Evolutionary conservation across 2,113 vertebrate genomes (phyloP), one percentile per base, ranked within the genome.

Genomic region (Indicator maculatus): DNA sequence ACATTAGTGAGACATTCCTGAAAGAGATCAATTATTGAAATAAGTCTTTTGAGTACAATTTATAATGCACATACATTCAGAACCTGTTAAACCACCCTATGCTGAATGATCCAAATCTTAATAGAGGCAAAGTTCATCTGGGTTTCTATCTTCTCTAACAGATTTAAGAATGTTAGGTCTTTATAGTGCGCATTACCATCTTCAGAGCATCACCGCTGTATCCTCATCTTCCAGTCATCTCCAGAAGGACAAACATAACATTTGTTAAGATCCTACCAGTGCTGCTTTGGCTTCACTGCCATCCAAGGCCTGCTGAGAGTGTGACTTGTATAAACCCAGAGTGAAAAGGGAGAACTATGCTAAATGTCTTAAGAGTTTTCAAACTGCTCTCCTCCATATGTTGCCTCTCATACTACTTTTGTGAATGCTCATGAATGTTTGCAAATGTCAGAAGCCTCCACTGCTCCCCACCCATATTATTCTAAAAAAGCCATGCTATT

Each of bases 251-350:
- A 41, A 1, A 9, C 0, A 7, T 36, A 60, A 19, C 30, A 23
- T 47, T 52, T 61, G 28, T 28, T 39, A 88, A 28, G 28, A 58
- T 18, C 12, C 30, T 33, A 45, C 5, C 26, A 64, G 63, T 9
- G 28, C 7, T 72, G 33, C 55, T 91, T 39, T 72, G 61, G 19
- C 27, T 28, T 18, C 0, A 0, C 38, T 63, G n/a, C 39, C n/a
- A 56, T 72, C 36, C 8, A 6, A 2, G 8, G 30, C 26, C 55
- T 81, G 30, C 52, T 44, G 30, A 20, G 20, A 9, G 13, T 20
- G 30, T 53, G 26, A 28, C 63, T n/a, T 69, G 39, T 55, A 64
- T 82, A 75, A 2, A 3, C 10, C 8, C 63, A 52, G 39, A 61
- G 18, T 12, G 38, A 71, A 38, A 67, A 72, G 19, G 9, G 5